Base-by-base conservation (phyloP, 2,888 invertebrate genomes). In the Epistrophe grossulariae region DNA sequence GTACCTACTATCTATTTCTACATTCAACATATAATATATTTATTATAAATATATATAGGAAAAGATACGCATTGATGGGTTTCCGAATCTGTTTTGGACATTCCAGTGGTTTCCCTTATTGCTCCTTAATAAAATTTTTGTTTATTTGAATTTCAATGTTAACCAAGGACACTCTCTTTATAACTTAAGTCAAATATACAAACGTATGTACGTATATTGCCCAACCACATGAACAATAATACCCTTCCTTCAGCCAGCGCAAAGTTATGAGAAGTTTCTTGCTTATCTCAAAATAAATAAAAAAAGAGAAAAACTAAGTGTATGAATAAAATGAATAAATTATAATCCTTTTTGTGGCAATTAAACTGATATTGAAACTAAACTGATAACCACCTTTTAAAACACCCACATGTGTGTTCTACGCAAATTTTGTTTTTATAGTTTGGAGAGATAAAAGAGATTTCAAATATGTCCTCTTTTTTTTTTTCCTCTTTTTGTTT, bases 71-170 rank as follows among this genome's bases (percentile, higher is more conserved):
- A 57, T 59, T 84, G 60, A 80, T 60, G 85, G 50, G 35, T 64
- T 74, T 52, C 38, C 1, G 48, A 68, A 81, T 73, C 60, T 81
- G 71, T 48, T 72, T 76, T 77, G 71, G 76, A 55, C 66, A 57
- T 77, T 48, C 24, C 17, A 11, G 59, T 66, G 43, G 43, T 40
- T 4, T 28, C 13, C 15, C 45, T 17, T 43, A 24, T 24, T 24
- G 24, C 28, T n/a, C 10, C 11, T 8, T 28, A 11, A 24, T 55
- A 45, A 24, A 57, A 17, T 19, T 60, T 40, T 62, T 57, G 45
- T 79, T 79, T 73, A 59, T 64, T 43, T 50, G 50, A 78, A 81
- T 73, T 84, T 84, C 85, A 85, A 81, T 81, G 81, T 82, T 80
- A 72, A 68, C 74, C 77, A 84, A 84, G 76, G 79, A 84, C 71